A percentile compares a stretch with the other conserved stretches of the same genome.
Conservation (phyloP, 2,113 vertebrate species). For the Entelurus aequoreus region DNA sequence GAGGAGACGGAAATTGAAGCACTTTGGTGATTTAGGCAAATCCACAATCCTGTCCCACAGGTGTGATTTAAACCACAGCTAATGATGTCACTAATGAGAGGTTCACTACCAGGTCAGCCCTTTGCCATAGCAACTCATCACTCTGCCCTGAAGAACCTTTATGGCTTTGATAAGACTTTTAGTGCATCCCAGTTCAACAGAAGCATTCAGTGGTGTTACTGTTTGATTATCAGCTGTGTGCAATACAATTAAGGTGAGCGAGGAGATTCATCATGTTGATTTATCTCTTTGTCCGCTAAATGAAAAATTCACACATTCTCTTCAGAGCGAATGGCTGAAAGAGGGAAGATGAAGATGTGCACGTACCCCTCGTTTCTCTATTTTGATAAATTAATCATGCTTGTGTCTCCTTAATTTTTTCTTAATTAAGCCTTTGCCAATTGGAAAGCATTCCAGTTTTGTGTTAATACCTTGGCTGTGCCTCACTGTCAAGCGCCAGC, state of each 20-base stretch:
- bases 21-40: constrained; percentile 29
- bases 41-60: constrained; percentile 22
- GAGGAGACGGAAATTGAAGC: constrained; percentile 6
- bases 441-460: constrained; percentile 58
- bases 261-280: constrained; percentile 68
- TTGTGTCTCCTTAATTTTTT: constrained; percentile 61
- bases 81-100: constrained; percentile 64
- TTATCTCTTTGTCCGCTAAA: constrained; percentile 58
- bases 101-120: constrained; percentile 54
- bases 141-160: constrained; percentile 12
- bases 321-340: constrained; percentile 41
- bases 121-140: constrained; percentile 26
- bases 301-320: constrained; percentile 63
- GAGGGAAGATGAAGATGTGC: constrained; percentile 35
- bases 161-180: neutral
- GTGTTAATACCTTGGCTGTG: too few species aligned
- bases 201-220: constrained; percentile 23
- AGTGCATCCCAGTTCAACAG: constrained; percentile 7
- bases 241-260: constrained; percentile 63
- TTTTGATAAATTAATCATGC: constrained; percentile 64
- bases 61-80: constrained; percentile 32
- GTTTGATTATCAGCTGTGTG: constrained; percentile 20
- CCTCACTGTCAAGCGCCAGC: too few species aligned
- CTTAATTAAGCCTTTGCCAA: constrained; percentile 67
- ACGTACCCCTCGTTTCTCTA: constrained; percentile 23